Percentiles rank a stretch among this genome's conserved stretches.
Conservation (phyloP, 1,140 invertebrate genomes). For the Lineus longissimus region DNA sequence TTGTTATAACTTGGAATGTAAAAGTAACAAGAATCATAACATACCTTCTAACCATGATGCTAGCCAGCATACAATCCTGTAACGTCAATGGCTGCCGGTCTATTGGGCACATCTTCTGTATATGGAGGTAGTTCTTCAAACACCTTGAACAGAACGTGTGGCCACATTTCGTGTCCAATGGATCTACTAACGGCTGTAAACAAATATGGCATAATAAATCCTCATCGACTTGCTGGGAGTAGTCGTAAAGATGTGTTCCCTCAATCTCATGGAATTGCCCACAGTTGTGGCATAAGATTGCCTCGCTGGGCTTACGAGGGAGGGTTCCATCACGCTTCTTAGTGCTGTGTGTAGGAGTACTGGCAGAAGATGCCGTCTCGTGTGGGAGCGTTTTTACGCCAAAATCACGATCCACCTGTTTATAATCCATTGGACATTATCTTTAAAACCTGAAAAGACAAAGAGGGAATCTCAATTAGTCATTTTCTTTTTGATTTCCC, state of each 20-base stretch:
- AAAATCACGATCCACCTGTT: no score
- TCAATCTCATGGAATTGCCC: conserved; percentile 55
- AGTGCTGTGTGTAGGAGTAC: no score
- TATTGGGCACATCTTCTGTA: conserved; percentile 51
- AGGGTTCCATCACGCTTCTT: no score
- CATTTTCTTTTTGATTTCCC: no score
- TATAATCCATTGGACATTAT: no score
- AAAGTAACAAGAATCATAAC: conserved; percentile 3
- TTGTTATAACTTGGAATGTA: no score
- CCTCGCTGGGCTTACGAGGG: neutral
- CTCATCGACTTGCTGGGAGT: conserved; percentile 57
- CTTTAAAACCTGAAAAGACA: no score
- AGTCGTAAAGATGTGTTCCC: conserved; percentile 58
- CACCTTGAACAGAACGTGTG: conserved; percentile 58
- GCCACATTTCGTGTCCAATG: conserved; percentile 57
- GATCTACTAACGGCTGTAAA: conserved; percentile 52
- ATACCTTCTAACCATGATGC: conserved; percentile 51
- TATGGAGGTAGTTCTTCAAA: conserved; percentile 50
- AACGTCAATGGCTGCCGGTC: conserved; percentile 42
- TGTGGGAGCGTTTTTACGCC: no score
- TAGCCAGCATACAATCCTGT: conserved; percentile 47
- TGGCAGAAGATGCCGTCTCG: no score
- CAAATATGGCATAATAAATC: conserved; percentile 59
- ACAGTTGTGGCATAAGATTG: conserved; percentile 48
- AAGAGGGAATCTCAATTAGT: no score